phyloP scores from a whole-genome alignment of 2,888 invertebrate genomes.

The Pantelozetes paolii region DNA sequence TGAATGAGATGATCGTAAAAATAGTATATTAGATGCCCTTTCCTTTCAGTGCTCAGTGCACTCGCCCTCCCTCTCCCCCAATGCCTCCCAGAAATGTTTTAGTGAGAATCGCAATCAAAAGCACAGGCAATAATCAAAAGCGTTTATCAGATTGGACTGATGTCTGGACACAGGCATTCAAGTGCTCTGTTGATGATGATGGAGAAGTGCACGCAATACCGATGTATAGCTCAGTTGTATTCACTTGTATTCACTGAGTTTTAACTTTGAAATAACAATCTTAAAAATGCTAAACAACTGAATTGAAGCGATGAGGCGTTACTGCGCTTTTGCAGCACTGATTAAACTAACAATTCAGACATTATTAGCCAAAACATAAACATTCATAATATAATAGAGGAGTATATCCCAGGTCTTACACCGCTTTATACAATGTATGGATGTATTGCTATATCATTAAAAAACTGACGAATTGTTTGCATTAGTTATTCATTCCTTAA shows the following conservation, averaged over 20 bases:
- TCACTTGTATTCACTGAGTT: too few relatives aligned
- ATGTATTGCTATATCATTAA: not conserved
- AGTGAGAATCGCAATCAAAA: slow-evolving; percentile 24
- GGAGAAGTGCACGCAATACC: slow-evolving; percentile 34
- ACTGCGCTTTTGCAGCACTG: slow-evolving; percentile 11
- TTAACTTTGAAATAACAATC: not conserved
- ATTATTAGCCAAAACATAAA: slow-evolving; percentile 24
- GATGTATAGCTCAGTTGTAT: slow-evolving; percentile 1
- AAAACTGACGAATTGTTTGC: slow-evolving; percentile 25
- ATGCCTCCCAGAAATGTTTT: slow-evolving; percentile 25
- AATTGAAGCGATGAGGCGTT: slow-evolving; percentile 35
- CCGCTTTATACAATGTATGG: not conserved
- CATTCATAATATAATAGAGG: slow-evolving; percentile 1
- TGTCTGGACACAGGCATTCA: slow-evolving; percentile 34
- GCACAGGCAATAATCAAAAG: slow-evolving; percentile 35
- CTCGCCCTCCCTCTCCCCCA: slow-evolving; percentile 13
- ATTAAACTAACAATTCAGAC: slow-evolving; percentile 32
- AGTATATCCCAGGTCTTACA: not conserved
- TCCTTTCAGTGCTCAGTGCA: too few relatives aligned
- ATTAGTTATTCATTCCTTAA: slow-evolving; percentile 29
- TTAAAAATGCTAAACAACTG: slow-evolving; percentile 29
- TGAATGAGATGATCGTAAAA: slow-evolving; percentile 34
- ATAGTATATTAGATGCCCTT: slow-evolving; percentile 13
- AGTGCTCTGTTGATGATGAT: slow-evolving; percentile 30
- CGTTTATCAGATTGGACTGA: slow-evolving; percentile 33